Base-by-base conservation (phyloP, 2,797 vertebrate species). In the Malacoraja senta region DNA sequence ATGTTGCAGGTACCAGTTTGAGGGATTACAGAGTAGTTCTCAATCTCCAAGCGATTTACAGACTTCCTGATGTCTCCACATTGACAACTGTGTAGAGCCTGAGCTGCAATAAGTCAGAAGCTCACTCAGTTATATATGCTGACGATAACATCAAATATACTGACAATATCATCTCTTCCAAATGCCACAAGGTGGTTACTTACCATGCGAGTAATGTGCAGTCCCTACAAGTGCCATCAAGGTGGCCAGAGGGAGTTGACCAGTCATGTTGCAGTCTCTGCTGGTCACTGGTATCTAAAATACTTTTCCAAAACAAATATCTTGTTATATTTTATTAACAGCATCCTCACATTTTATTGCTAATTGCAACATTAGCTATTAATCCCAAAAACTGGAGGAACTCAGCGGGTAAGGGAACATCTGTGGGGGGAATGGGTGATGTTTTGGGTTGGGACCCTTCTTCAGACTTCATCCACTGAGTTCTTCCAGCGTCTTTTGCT, bases 51-150 rank as follows among this genome's bases (percentile, higher is more conserved):
- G 1, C 0, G 53, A 2, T 21, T 2, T 1, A 94, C 53, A 2
- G 0, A 2, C 35, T 72, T 93, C 8, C 38, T 3, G 79, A 9
- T 29, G 3, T 58, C 26, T 8, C 17, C 61, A 58, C 94, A 94
- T 29, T 4, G 21, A 84, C 94, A 94, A 63, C 93, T 61, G 0
- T 9, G 35, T 29, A 24, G 71, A 92, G 15, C 7, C 26, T 58
- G 35, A 53, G 72, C 90, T 92, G 90, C 44, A 76, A 92, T 7
- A 92, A 7, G 1, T 58, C 8, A 58, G 1, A 21, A 29, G 26
- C 29, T 86, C 53, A 86, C 53, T 26, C 3, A 13, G 38, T 76
- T 44, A 91, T 13, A 32, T 44, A 91, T 13, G 17, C 58, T 32
- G 58, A 0, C 17, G 3, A 63, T 63, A 63, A 15, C 63, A 10